Evolutionary conservation across 2,888 invertebrate species (phyloP).

Genomic region (Dicyrtoma fusca): DNA sequence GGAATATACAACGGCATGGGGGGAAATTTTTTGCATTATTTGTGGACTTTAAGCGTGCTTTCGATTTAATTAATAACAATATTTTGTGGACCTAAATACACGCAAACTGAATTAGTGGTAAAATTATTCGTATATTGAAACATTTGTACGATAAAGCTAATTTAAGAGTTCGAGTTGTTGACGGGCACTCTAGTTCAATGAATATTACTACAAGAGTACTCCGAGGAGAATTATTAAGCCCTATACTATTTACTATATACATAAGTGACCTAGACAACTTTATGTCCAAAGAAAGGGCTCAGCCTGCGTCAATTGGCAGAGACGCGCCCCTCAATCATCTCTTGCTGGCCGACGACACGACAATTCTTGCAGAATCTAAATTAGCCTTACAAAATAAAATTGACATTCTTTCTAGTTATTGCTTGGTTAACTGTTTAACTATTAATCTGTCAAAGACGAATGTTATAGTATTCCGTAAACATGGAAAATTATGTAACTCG

Average conservation of each 20-base stretch:
- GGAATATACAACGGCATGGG: background rate
- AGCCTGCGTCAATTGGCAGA: too few species aligned
- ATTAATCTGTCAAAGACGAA: too few species aligned
- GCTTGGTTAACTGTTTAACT: too few species aligned
- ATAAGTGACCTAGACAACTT: too few species aligned
- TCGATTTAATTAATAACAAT: conserved; percentile 8
- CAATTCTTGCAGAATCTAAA: too few species aligned
- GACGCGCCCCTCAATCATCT: too few species aligned
- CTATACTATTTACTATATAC: conserved; percentile 12
- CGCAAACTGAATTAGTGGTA: background rate
- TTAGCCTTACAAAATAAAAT: too few species aligned
- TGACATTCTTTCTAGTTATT: too few species aligned
- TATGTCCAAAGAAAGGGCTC: too few species aligned
- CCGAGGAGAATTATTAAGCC: conserved; percentile 15
- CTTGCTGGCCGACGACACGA: too few species aligned
- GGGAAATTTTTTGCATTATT: conserved; percentile 32
- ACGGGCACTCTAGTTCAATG: background rate
- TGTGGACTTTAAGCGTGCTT: conserved; percentile 34
- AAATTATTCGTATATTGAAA: conserved; percentile 12
- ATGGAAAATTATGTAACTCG: too few species aligned
- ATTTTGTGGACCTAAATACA: conserved; percentile 23
- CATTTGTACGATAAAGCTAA: conserved; percentile 3
- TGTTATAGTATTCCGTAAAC: too few species aligned
- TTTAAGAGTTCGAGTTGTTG: background rate
- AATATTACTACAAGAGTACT: conserved; percentile 14